Conservation (phyloP, 2,888 invertebrate genomes). For the Crepidodera aurea region DNA sequence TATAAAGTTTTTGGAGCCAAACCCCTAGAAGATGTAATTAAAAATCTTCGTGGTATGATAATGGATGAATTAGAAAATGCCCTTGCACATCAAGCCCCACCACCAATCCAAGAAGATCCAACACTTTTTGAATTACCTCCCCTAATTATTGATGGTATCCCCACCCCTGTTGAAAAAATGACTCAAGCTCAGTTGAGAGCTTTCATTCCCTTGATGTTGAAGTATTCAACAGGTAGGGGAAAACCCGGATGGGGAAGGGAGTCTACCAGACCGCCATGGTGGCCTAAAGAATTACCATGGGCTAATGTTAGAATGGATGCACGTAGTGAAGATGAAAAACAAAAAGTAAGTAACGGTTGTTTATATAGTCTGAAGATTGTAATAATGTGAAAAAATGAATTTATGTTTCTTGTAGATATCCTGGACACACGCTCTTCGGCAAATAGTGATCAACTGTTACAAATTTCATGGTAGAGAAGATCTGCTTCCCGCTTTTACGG, state of each 20-base stretch:
- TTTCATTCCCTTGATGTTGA: constrained; percentile 97
- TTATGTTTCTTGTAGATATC: constrained; percentile 75
- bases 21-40: constrained; percentile 94
- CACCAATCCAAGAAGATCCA: constrained; percentile 86
- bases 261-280: constrained; percentile 95
- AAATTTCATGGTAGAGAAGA: constrained; percentile 97
- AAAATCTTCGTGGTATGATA: constrained; percentile 87
- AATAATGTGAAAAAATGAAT: background rate
- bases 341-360: constrained; percentile 76
- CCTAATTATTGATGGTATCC: constrained; percentile 95
- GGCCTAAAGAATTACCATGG: constrained; percentile 98
- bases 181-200: constrained; percentile 96
- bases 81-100: constrained; percentile 91
- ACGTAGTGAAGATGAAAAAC: constrained; percentile 94
- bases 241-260: constrained; percentile 98
- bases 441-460: constrained; percentile 97
- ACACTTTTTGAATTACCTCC: constrained; percentile 95
- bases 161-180: constrained; percentile 99
- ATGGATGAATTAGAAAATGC: constrained; percentile 96
- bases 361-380: background rate
- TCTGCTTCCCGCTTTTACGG: constrained; percentile 91
- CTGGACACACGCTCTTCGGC: constrained; percentile 96
- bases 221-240: constrained; percentile 95
- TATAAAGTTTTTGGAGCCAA: constrained; percentile 97
- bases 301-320: constrained; percentile 98